These are phyloP conservation scores for Chaenogobius annularis DNA, from an alignment of 2,113 vertebrate species.

Conservation along the genomic window DNA sequence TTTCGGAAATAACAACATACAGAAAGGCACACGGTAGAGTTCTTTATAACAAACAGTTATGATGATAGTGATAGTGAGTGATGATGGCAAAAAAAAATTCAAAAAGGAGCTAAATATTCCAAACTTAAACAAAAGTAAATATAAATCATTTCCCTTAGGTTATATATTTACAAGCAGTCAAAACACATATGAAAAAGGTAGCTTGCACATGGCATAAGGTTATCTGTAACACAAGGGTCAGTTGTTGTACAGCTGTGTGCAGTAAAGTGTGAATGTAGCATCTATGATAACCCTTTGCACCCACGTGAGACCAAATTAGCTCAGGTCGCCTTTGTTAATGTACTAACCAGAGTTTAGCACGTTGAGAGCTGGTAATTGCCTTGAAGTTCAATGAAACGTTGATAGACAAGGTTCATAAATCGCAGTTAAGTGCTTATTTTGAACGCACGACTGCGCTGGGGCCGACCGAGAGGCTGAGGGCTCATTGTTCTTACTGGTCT, in stretches of 20 bases:
- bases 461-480: constrained; percentile 40
- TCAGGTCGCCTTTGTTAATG: neutral
- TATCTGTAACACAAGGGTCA: too few species aligned
- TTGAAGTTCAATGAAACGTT: neutral
- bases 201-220: neutral
- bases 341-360: neutral
- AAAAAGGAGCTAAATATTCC: neutral
- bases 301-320: neutral
- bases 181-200: neutral
- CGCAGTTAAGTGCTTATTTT: neutral
- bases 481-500: constrained; percentile 67
- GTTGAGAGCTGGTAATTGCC: neutral
- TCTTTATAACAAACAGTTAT: too few species aligned
- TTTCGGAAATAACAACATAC: neutral
- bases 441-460: constrained; percentile 11
- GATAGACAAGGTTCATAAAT: neutral
- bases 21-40: neutral
- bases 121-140: too few species aligned
- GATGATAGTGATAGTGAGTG: too few species aligned
- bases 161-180: too few species aligned
- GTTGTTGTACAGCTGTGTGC: too few species aligned
- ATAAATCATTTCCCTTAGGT: neutral
- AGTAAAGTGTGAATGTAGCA: neutral
- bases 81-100: neutral
- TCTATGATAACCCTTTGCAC: neutral